Conservation (phyloP, 2,113 vertebrate genomes). For the Sylvia atricapilla region DNA sequence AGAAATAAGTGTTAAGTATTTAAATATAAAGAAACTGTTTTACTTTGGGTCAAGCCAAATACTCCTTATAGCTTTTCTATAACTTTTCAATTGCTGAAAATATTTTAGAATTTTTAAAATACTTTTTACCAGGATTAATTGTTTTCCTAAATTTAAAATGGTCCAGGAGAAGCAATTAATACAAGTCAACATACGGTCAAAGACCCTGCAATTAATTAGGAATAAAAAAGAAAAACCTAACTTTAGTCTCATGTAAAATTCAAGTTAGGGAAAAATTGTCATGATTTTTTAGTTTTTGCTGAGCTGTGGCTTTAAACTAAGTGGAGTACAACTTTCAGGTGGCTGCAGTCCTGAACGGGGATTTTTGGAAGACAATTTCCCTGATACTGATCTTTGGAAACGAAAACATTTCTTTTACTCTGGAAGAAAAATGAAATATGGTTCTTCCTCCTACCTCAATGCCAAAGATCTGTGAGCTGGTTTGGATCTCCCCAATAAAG, state of each 20-base stretch:
- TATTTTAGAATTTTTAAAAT: accelerated
- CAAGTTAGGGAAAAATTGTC: not conserved
- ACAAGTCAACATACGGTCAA: not conserved
- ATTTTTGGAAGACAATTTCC: not conserved
- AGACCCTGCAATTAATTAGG: not conserved
- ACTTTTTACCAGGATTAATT: not conserved
- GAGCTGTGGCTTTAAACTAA: not conserved
- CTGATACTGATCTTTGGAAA: slow-evolving; percentile 42
- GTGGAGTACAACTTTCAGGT: not conserved
- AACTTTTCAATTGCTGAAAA: not conserved
- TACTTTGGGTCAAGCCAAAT: not conserved
- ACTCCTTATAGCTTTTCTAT: not conserved
- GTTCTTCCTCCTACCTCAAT: not conserved
- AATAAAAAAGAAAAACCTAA: not conserved
- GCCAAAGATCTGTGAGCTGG: not conserved
- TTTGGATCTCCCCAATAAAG: not conserved
- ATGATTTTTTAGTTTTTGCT: not conserved
- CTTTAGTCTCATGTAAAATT: not conserved
- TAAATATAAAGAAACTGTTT: not conserved
- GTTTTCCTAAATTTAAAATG: not conserved
- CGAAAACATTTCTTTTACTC: not conserved
- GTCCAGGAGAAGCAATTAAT: not conserved
- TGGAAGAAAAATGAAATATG: not conserved
- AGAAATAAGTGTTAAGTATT: not conserved
- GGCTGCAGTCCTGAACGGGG: not conserved